phyloP scores from a whole-genome alignment of 1,140 invertebrate genomes.

The Arctopsyche grandis region DNA sequence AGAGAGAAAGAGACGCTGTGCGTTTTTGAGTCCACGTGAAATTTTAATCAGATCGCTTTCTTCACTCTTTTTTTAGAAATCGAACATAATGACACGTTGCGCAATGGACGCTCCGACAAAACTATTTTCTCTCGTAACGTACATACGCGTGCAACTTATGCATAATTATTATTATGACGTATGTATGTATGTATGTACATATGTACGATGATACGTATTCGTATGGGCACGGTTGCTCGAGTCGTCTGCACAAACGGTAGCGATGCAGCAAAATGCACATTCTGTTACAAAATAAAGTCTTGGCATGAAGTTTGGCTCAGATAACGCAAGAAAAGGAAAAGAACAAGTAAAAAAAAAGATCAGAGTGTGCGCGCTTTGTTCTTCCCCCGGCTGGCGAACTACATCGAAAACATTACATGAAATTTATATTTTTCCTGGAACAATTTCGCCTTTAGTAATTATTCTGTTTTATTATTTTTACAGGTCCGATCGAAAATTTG shows the following conservation, averaged over 20 bases:
- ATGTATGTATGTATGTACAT: no score
- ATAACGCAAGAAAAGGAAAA: conserved; percentile 9
- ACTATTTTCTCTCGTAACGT: conserved; percentile 29
- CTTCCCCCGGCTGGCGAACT: background rate
- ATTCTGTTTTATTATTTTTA: no score
- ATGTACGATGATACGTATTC: no score
- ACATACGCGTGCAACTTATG: conserved; percentile 10
- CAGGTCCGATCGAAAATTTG: background rate
- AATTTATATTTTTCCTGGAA: no score
- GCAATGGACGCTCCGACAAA: conserved; percentile 20
- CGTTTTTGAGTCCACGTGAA: conserved; percentile 12
- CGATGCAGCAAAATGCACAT: conserved; percentile 13
- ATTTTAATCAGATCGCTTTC: conserved; percentile 32
- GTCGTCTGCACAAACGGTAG: background rate
- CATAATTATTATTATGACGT: conserved; percentile 20
- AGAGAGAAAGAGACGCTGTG: background rate
- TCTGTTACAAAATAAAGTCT: conserved; percentile 18
- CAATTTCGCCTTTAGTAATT: no score
- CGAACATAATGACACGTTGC: conserved; percentile 27
- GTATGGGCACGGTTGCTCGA: no score
- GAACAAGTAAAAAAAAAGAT: background rate
- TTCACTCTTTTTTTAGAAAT: conserved; percentile 28
- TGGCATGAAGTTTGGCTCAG: conserved; percentile 28
- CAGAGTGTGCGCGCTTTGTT: background rate
- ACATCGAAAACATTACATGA: no score